phyloP scores from a whole-genome alignment of 1,140 invertebrate genomes.

The Scaptomyza pallida region DNA sequence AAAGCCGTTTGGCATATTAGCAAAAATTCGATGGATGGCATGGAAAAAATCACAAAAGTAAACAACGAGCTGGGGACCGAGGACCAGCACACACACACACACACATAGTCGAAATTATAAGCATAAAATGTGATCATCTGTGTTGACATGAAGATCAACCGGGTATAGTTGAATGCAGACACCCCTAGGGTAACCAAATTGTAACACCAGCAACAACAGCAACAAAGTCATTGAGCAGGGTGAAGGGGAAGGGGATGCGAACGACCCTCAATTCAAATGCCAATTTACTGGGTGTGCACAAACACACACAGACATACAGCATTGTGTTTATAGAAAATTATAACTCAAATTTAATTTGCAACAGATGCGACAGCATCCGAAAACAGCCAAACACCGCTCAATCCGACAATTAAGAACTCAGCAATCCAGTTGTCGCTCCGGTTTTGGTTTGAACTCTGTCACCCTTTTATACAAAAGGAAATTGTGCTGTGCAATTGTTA shows the following conservation, averaged over 20 bases:
- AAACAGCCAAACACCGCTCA: conserved; percentile 46
- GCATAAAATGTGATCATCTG: conserved; percentile 84
- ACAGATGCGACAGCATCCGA: conserved; percentile 75
- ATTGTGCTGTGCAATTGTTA: conserved; percentile 62
- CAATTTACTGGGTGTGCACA: conserved; percentile 66
- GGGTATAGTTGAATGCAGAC: conserved; percentile 3
- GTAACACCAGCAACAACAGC: conserved; percentile 68
- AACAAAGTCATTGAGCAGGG: conserved; percentile 30
- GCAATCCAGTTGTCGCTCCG: conserved; percentile 33
- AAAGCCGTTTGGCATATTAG: conserved; percentile 40
- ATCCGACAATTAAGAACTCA: conserved; percentile 39
- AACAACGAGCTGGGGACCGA: conserved; percentile 46
- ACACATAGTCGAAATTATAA: conserved; percentile 54
- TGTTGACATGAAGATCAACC: conserved; percentile 84
- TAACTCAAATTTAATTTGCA: conserved; percentile 84
- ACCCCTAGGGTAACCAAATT: conserved; percentile 65
- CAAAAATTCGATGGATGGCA: conserved; percentile 28
- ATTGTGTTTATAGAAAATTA: conserved; percentile 78
- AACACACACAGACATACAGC: conserved; percentile 24
- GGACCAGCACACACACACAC: conserved; percentile 25
- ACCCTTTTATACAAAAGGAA: conserved; percentile 60
- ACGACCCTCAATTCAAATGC: conserved; percentile 74
- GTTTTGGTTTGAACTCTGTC: conserved; percentile 75
- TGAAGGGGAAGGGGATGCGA: conserved; percentile 40
- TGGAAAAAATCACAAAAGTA: conserved; percentile 66